Evolutionary conservation across 2,113 vertebrate species (phyloP).

Genomic region (Scalopus aquaticus): DNA sequence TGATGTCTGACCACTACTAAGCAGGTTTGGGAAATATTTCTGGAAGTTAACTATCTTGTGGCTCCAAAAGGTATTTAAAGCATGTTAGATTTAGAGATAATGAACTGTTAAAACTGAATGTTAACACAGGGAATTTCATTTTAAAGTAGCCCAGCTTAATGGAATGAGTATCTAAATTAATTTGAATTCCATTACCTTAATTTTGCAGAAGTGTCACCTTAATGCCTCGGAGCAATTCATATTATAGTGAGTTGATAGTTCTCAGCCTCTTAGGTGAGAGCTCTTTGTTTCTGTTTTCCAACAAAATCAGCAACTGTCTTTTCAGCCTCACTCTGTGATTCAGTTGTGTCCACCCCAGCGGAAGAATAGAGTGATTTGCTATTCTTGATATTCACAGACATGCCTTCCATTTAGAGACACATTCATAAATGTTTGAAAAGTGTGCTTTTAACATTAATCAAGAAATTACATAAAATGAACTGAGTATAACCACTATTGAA

Average conservation of each 20-base stretch:
- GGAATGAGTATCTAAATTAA: slow-evolving; percentile 46
- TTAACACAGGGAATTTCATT: slow-evolving; percentile 6
- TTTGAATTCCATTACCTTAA: slow-evolving; percentile 28
- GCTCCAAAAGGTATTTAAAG: background rate
- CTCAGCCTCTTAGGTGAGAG: background rate
- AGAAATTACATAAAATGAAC: slow-evolving; percentile 66
- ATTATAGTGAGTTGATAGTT: background rate
- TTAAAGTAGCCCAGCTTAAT: slow-evolving; percentile 24
- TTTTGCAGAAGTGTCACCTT: background rate
- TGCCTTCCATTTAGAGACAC: slow-evolving; percentile 48
- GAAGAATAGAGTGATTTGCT: slow-evolving; percentile 12
- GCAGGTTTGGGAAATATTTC: background rate
- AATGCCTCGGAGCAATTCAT: background rate
- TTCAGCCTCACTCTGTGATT: slow-evolving; percentile 37
- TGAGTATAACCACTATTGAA: slow-evolving; percentile 34
- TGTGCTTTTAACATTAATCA: slow-evolving; percentile 73
- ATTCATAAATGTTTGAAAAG: slow-evolving; percentile 69
- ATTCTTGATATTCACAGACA: slow-evolving; percentile 57
- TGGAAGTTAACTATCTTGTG: background rate
- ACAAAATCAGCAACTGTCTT: slow-evolving; percentile 20
- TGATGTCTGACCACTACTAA: background rate
- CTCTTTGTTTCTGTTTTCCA: background rate
- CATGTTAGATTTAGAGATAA: background rate
- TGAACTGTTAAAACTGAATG: background rate
- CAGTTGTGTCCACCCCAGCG: background rate